Conservation (phyloP, 2,888 invertebrate genomes). For the Brachypalpus laphriformis region DNA sequence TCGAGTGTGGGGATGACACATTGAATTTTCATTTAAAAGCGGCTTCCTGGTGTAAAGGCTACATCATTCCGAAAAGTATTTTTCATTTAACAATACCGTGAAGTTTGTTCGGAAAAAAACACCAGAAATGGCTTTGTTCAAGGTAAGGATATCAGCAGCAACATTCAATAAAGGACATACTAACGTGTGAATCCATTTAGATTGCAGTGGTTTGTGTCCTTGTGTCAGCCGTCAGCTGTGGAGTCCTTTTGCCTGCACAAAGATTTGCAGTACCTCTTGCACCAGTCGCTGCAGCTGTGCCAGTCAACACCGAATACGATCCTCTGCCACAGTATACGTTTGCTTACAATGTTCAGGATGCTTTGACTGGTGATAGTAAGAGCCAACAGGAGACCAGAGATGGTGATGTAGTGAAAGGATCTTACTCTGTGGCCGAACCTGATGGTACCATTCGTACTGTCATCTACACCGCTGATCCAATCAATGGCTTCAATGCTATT, state of each 20-base stretch:
- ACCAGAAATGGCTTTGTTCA: constrained; percentile 47
- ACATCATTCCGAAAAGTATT: constrained; percentile 41
- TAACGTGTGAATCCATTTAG: not conserved
- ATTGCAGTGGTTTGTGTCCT: constrained; percentile 52
- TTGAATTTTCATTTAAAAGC: constrained; percentile 63
- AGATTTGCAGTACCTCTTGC: constrained; percentile 62
- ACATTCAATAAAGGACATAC: not conserved
- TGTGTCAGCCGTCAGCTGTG: constrained; percentile 72
- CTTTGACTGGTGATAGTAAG: constrained; percentile 86
- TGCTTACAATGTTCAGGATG: constrained; percentile 88
- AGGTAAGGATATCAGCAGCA: constrained; percentile 24
- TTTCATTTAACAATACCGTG: constrained; percentile 20
- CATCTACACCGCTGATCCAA: constrained; percentile 80
- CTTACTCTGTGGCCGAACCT: constrained; percentile 80
- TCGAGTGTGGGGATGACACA: constrained; percentile 22
- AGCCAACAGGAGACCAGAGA: constrained; percentile 84
- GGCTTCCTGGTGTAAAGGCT: constrained; percentile 14
- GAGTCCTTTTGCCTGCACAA: constrained; percentile 70
- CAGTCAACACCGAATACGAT: constrained; percentile 77
- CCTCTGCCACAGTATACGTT: constrained; percentile 86
- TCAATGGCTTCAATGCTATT: constrained; percentile 81
- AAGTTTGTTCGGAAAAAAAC: not conserved
- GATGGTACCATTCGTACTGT: constrained; percentile 80
- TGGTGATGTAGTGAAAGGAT: constrained; percentile 85
- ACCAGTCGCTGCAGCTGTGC: constrained; percentile 76